Evolutionary conservation across 2,888 invertebrate species (phyloP), one percentile per base, ranked within the genome.

Genomic region (Alitta virens): DNA sequence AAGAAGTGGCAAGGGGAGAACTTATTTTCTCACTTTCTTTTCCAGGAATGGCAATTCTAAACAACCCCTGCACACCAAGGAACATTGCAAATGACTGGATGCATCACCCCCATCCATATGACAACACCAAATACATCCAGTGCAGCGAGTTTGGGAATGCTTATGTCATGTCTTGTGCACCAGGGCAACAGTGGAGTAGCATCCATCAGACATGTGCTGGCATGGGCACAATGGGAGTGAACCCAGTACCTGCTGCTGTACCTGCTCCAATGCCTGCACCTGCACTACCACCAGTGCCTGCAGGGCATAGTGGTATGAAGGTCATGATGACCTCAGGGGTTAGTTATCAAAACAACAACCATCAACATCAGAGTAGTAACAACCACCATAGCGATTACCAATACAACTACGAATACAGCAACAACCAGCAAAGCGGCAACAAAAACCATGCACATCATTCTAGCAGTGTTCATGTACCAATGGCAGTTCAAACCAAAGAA

Each of bases 91-190:
- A 46, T 16, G 40, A 46, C 23, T 9, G 60, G 24, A 50, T 66
- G 51, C 64, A 52, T 56, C 65, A 68, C 25, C 51, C 66, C 24
- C 66, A 69, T 38, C 71, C 69, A 9, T 66, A 62, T 1, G 68
- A 71, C 56, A 51, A 56, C n/a, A 42, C 56, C 5, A 42, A 56
- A n/a, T 73, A 70, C 60, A 63, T 74, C 46, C 62, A 66, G 50
- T 74, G 74, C 56, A 68, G 63, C 53, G 56, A 62, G 21, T 66
- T 65, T 53, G 72, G 73, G 38, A 60, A 68, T 21, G 70, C 70
- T 7, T 64, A 64, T 63, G 53, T 70, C 56, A 51, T 60, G 50
- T n/a, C 18, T 49, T 67, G 71, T 63, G 43, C 66, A 27, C 21
- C 40, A 46, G 62, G 61, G 25, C 63, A 62, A 14, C n/a, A 60